A percentile compares a stretch with the other conserved stretches of the same genome.
These are phyloP conservation scores for Tillus elongatus DNA, from an alignment of 2,888 invertebrate genomes.

Conservation along the genomic window DNA sequence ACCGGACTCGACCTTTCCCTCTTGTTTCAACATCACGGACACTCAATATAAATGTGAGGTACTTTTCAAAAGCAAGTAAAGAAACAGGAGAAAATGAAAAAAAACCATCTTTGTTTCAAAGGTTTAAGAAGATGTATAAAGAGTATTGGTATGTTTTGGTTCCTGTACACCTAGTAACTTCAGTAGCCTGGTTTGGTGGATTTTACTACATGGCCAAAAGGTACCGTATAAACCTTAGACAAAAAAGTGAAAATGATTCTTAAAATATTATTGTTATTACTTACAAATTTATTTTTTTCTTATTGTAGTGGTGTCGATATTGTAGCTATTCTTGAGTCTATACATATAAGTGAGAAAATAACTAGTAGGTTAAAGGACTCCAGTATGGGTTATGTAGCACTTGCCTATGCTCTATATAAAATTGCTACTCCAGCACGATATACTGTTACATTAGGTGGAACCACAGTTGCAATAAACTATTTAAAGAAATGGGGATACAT, in stretches of 20 bases:
- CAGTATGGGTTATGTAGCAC: constrained; percentile 78
- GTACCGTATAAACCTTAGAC: no score
- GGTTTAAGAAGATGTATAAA: constrained; percentile 85
- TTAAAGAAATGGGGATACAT: constrained; percentile 73
- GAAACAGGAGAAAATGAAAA: no score
- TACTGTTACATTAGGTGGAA: constrained; percentile 84
- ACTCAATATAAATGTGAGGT: no score
- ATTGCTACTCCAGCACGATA: constrained; percentile 84
- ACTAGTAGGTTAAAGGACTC: constrained; percentile 68
- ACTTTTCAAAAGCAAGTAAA: no score
- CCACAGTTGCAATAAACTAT: constrained; percentile 75
- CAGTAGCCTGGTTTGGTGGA: constrained; percentile 76
- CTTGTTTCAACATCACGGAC: no score
- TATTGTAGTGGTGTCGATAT: constrained; percentile 85
- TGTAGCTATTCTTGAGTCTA: constrained; percentile 61
- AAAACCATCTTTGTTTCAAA: constrained; percentile 61
- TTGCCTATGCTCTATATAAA: constrained; percentile 90
- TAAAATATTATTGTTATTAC: constrained; percentile 10
- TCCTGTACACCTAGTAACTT: constrained; percentile 87
- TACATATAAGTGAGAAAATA: constrained; percentile 71
- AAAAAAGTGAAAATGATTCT: constrained; percentile 19
- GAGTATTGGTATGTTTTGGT: constrained; percentile 95
- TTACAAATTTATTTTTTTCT: constrained; percentile 13
- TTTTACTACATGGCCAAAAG: constrained; percentile 82
- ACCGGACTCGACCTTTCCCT: no score